Percentiles rank a stretch among this genome's conserved stretches.
Evolutionary conservation across 1,140 invertebrate species (phyloP).

Genomic region (Brevipalpus yothersi): DNA sequence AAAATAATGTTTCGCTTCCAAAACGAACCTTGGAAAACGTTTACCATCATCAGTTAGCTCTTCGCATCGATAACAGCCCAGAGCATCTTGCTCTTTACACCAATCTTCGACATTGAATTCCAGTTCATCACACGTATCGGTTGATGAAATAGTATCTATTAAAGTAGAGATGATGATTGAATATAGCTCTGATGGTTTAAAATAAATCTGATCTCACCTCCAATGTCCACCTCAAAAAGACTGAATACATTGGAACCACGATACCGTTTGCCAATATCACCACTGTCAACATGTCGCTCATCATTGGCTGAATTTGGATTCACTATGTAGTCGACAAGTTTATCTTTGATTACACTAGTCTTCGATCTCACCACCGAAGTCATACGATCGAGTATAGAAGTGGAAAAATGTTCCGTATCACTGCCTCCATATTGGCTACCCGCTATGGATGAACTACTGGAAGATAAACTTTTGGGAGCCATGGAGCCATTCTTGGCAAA

Average conservation of each 20-base stretch:
- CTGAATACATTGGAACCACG: constrained; percentile 72
- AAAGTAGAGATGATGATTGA: too few species aligned
- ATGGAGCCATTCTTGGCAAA: background rate
- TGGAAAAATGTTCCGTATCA: constrained; percentile 1
- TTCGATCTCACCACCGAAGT: constrained; percentile 51
- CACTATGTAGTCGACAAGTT: constrained; percentile 76
- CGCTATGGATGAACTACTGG: background rate
- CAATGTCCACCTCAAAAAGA: constrained; percentile 51
- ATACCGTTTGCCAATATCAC: constrained; percentile 62
- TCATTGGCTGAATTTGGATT: constrained; percentile 28
- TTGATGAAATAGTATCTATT: too few species aligned
- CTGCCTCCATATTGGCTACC: background rate
- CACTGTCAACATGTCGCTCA: constrained; percentile 49
- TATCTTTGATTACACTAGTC: constrained; percentile 70
- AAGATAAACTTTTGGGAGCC: background rate
- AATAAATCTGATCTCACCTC: background rate
- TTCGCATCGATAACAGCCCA: constrained; percentile 64
- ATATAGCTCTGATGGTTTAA: too few species aligned
- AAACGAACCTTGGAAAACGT: constrained; percentile 40
- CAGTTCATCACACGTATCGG: constrained; percentile 22
- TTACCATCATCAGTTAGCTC: constrained; percentile 67
- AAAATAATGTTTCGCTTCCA: background rate
- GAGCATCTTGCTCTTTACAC: constrained; percentile 54
- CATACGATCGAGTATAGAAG: constrained; percentile 7
- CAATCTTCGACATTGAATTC: constrained; percentile 44